Evolutionary conservation across 2,888 invertebrate genomes (phyloP).

Genomic region (Lasioglossum calceatum): DNA sequence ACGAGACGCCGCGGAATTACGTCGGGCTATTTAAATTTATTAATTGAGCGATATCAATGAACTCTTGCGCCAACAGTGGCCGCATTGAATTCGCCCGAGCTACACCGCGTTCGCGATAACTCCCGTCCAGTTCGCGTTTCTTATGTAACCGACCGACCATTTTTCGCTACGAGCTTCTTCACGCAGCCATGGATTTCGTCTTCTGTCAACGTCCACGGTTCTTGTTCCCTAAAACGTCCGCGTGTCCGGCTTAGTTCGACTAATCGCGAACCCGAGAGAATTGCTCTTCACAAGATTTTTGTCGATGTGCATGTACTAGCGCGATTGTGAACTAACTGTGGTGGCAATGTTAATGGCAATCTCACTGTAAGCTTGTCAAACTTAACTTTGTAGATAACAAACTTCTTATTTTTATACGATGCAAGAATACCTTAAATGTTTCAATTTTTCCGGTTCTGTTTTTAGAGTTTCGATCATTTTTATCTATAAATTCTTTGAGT

Average conservation of each 20-base stretch:
- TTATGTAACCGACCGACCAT: slow-evolving; percentile 27
- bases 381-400: background rate
- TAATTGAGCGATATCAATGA: slow-evolving; percentile 83
- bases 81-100: slow-evolving; percentile 80
- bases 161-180: slow-evolving; percentile 44
- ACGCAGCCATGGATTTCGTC: slow-evolving; percentile 14
- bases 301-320: no score
- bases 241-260: background rate
- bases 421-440: background rate
- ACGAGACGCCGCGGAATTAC: slow-evolving; percentile 72
- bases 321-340: no score
- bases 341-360: no score
- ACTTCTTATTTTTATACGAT: background rate
- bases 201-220: background rate
- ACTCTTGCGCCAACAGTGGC: slow-evolving; percentile 81
- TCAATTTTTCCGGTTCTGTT: background rate
- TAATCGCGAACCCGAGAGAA: background rate
- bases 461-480: background rate
- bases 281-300: background rate
- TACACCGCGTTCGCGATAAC: slow-evolving; percentile 63
- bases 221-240: background rate
- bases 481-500: no score
- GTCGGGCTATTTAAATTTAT: slow-evolving; percentile 82
- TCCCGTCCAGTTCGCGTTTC: slow-evolving; percentile 39
- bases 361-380: background rate